These are phyloP conservation scores for Erebia palarica DNA, from an alignment of 2,888 invertebrate species.

Conservation along the genomic window DNA sequence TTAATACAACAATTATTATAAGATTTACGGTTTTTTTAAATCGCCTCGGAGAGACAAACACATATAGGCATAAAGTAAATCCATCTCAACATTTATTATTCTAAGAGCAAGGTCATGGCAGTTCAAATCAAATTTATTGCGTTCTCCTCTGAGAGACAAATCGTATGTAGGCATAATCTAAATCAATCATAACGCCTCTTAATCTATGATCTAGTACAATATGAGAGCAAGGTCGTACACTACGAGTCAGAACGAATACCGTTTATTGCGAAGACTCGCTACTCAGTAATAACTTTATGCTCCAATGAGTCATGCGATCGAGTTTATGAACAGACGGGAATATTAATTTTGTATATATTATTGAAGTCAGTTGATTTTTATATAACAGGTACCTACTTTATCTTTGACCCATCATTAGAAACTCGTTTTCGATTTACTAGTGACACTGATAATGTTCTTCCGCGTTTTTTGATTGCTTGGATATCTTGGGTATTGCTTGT, in stretches of 20 bases:
- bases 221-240: constrained; percentile 67
- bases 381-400: not conserved
- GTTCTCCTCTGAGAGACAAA: constrained; percentile 29
- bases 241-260: constrained; percentile 46
- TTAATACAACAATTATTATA: not conserved
- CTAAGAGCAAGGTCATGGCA: not conserved
- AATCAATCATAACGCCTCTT: constrained; percentile 15
- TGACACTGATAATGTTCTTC: not conserved
- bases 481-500: too few relatives aligned
- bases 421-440: constrained; percentile 11
- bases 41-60: too few relatives aligned
- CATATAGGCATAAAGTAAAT: not conserved
- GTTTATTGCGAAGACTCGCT: constrained; percentile 44
- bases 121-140: not conserved
- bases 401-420: constrained; percentile 15
- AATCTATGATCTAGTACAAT: constrained; percentile 58
- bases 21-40: too few relatives aligned
- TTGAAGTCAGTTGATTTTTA: not conserved
- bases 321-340: constrained; percentile 7
- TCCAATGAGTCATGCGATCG: constrained; percentile 37
- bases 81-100: not conserved
- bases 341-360: not conserved
- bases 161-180: constrained; percentile 30
- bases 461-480: not conserved
- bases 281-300: constrained; percentile 54